Evolutionary conservation across 1,140 invertebrate genomes (phyloP), one percentile per base, ranked within the genome.

Genomic region (Listronotus bonariensis): DNA sequence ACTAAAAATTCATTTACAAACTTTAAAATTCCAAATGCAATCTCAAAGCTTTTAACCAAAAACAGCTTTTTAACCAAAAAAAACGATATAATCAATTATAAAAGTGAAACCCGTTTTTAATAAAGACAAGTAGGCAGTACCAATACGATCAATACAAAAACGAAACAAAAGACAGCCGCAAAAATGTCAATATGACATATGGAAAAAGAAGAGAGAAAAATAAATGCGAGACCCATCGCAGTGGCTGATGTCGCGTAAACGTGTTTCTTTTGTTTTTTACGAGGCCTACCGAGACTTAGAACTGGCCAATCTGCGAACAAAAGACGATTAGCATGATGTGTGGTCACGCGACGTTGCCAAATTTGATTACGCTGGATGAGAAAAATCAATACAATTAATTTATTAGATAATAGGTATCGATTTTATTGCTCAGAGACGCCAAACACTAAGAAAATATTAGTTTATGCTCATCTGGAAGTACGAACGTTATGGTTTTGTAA

Each of bases 261-360:
- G 45, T 48, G 45, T 53, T 53, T 31, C n/a, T 53, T 53, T 53
- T 53, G 31, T 53, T 53, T 53, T n/a, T 53, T 36, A 18, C 51
- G 51, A 41, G 32, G 51, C 51, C 51, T 53, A 53, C 51, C 38
- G 51, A 53, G 51, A 36, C 51, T n/a, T 53, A 53, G 51, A 31
- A 53, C 51, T 41, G 51, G 31, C 51, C 51, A 53, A 53, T 53
- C 51, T 53, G 51, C 51, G 51, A 53, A 53, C 51, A 53, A 53
- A 53, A 53, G 51, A 53, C 26, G 51, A 53, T 53, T 53, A 53
- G 17, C 51, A 53, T 36, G 51, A 53, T 53, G 51, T 53, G 51
- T 53, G 51, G 51, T 26, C 51, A 11, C 32, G 6, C 51, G 14
- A 36, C 9, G 51, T 53, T 53, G 51, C 51, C 51, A 41, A 41